Evolutionary conservation across 1,140 invertebrate species (phyloP), one percentile per base, ranked within the genome.

Genomic region (Ceratitis capitata): DNA sequence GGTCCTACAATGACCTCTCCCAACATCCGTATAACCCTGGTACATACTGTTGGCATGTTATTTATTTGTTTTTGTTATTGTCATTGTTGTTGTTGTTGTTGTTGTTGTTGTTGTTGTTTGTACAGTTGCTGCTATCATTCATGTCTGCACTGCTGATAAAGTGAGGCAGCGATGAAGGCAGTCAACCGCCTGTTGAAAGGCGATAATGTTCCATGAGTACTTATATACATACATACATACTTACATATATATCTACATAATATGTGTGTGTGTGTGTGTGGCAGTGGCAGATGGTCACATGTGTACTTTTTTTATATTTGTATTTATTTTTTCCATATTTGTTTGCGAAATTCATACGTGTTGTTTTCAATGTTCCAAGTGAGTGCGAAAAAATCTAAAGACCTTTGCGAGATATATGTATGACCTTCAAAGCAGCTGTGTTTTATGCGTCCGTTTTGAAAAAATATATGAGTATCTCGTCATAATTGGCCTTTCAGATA

Each of bases 111-210:
- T n/a, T n/a, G n/a, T n/a, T n/a, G n/a, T n/a, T n/a, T 56, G 10
- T 56, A 19, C 12, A 19, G 12, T 19, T 45, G 69, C 16, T 45
- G 69, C 16, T 78, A 78, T 78, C 69, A 45, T 78, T 78, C 39
- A 45, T 78, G 39, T 78, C 35, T 78, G 69, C 69, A 45, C 16
- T 23, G 39, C 23, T 78, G 69, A 45, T 78, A 78, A 32, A 78
- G 39, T n/a, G n/a, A n/a, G n/a, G n/a, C n/a, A n/a, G n/a, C n/a
- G n/a, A 12, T 47, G 69, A 10, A 14, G 19, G 19, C 19, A 42
- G 23, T 16, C 69, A 78, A 78, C 69, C 39, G 69, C 69, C 42
- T 78, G 69, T 78, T 78, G 69, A 78, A 78, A 78, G 69, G 23
- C 19, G n/a, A 78, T 45, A 78, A 47, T 45, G 4, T 47, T 9